Percentiles rank a stretch among this genome's conserved stretches.
phyloP scores from a whole-genome alignment of 2,113 vertebrate species.

The Saccopteryx bilineata region DNA sequence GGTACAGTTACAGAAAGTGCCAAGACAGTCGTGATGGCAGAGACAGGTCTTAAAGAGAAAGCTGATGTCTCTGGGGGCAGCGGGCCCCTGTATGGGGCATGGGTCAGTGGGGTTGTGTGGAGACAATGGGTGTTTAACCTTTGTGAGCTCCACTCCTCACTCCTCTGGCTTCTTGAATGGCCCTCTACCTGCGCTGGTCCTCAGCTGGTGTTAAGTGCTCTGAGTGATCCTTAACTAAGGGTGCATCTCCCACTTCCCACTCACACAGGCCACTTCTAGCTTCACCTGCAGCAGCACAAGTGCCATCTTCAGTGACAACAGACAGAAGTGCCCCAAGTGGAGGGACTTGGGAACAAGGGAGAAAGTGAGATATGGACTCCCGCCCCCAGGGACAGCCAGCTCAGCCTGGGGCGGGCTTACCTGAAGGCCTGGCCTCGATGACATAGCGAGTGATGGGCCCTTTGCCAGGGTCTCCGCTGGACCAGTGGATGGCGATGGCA shows the following conservation, averaged over 20 bases:
- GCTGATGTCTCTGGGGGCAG: no score
- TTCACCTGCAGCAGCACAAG: no score
- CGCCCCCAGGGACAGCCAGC: accelerated
- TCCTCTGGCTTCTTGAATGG: background rate
- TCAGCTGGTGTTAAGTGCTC: accelerated
- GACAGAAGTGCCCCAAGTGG: accelerated
- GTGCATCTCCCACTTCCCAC: accelerated
- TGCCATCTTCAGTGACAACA: background rate
- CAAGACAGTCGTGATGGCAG: accelerated
- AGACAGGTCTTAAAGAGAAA: background rate
- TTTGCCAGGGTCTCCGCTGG: slow-evolving; percentile 94
- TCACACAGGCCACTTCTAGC: no score
- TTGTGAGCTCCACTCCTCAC: accelerated
- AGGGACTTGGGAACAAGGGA: background rate
- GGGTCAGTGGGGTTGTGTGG: accelerated
- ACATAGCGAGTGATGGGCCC: slow-evolving; percentile 97
- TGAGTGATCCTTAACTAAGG: background rate
- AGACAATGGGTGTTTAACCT: accelerated
- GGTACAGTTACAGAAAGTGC: background rate
- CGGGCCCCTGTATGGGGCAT: background rate
- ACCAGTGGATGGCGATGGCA: slow-evolving; percentile 97
- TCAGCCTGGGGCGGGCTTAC: slow-evolving; percentile 78
- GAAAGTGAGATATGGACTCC: accelerated
- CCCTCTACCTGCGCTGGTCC: background rate
- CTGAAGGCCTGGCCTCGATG: slow-evolving; percentile 97